A percentile compares a stretch with the other conserved stretches of the same genome.
Conservation (phyloP, 2,797 vertebrate genomes). For the Oreortyx pictus region DNA sequence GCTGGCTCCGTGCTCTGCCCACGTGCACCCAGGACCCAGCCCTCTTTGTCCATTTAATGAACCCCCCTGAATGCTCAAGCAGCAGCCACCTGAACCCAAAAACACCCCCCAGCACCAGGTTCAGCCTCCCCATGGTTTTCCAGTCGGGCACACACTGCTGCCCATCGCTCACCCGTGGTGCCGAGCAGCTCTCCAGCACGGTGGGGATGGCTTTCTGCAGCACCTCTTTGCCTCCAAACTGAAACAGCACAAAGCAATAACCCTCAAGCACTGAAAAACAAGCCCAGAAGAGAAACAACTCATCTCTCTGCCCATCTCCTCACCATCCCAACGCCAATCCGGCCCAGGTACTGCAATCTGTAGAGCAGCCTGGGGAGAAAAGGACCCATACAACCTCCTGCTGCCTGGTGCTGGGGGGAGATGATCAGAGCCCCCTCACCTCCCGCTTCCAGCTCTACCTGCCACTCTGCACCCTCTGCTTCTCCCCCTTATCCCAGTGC, state of each 20-base stretch:
- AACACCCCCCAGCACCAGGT: not conserved
- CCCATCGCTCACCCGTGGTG: constrained; percentile 39
- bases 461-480: constrained; percentile 79
- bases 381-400: not conserved
- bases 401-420: not conserved
- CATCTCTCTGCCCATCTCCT: constrained; percentile 17
- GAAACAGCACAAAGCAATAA: not conserved
- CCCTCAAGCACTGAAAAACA: accelerated
- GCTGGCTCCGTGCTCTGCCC: not conserved
- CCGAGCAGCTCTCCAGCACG: constrained; percentile 74
- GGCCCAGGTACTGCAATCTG: constrained; percentile 81
- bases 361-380: constrained; percentile 82
- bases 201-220: constrained; percentile 79
- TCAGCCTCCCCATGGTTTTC: not conserved
- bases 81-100: not conserved
- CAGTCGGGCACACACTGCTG: not conserved
- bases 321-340: constrained; percentile 82
- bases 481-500: not conserved
- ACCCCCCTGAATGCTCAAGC: not conserved
- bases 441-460: constrained; percentile 42
- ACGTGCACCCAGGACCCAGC: not conserved
- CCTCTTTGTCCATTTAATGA: not conserved
- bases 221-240: constrained; percentile 88
- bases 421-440: not conserved
- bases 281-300: not conserved